These are phyloP conservation scores for Eurystomus glaucurus DNA, from an alignment of 2,797 vertebrate species.

Conservation along the genomic window DNA sequence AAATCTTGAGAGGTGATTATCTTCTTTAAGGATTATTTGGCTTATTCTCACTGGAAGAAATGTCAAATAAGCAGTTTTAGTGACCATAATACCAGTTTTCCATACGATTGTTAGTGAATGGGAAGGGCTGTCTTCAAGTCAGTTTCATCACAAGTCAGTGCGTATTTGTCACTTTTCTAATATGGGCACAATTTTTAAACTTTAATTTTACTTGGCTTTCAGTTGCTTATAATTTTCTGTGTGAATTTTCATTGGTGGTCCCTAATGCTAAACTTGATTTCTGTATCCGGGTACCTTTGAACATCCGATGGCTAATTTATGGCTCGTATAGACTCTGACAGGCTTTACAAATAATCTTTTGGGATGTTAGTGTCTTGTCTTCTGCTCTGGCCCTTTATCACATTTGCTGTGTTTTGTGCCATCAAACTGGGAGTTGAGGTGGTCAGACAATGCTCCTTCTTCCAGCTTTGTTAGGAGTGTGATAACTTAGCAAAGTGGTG, in stretches of 20 bases:
- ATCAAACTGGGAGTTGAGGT: not conserved
- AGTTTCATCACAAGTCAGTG: not conserved
- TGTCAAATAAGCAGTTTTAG: conserved; percentile 34
- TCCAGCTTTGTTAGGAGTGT: not conserved
- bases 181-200: fast-evolving
- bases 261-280: not conserved
- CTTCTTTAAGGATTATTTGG: conserved; percentile 44
- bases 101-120: not conserved
- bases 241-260: not conserved
- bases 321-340: not conserved
- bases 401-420: not conserved
- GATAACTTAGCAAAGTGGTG: not conserved
- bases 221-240: not conserved
- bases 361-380: not conserved
- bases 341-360: not conserved
- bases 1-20: conserved; percentile 32
- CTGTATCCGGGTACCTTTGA: not conserved
- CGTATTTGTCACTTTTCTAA: not conserved
- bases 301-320: not conserved
- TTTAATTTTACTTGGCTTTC: not conserved
- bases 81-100: not conserved
- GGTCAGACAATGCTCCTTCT: not conserved
- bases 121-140: not conserved
- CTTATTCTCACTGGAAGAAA: not conserved
- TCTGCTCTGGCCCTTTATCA: not conserved